Percentiles rank a stretch among this genome's conserved stretches.
Evolutionary conservation across 2,888 invertebrate genomes (phyloP).

Genomic region (Eubasilissa splendida): DNA sequence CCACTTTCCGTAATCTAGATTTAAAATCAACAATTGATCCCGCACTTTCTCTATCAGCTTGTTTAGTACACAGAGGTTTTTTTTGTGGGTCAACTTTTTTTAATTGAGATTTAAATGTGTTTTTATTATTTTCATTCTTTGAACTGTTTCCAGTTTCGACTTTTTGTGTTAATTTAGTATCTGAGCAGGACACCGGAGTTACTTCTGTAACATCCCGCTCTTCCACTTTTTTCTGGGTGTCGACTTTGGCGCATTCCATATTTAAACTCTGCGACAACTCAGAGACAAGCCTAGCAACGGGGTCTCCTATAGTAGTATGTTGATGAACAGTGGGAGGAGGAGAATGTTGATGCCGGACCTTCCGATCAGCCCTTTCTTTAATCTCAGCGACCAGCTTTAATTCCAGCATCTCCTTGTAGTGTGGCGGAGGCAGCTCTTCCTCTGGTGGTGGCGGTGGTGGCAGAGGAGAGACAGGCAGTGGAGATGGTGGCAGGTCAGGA

Average conservation of each 20-base stretch:
- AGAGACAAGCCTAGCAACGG: constrained; percentile 85
- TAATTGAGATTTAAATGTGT: constrained; percentile 78
- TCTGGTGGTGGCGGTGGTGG: constrained; percentile 60
- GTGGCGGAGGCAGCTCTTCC: constrained; percentile 61
- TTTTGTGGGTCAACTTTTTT: constrained; percentile 79
- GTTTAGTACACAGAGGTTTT: constrained; percentile 43
- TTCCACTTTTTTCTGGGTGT: constrained; percentile 47
- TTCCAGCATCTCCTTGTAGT: constrained; percentile 88
- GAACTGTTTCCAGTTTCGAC: constrained; percentile 61
- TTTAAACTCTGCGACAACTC: constrained; percentile 90
- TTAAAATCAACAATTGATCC: constrained; percentile 87
- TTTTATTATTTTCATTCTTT: constrained; percentile 63
- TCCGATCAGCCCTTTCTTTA: constrained; percentile 82
- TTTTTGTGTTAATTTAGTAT: constrained; percentile 66
- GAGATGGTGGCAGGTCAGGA: constrained; percentile 78
- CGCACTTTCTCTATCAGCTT: constrained; percentile 67
- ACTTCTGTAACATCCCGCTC: constrained; percentile 7
- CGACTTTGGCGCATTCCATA: constrained; percentile 67
- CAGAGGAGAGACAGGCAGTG: constrained; percentile 63
- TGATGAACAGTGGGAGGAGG: constrained; percentile 68
- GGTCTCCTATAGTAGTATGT: constrained; percentile 74
- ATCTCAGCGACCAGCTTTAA: constrained; percentile 87
- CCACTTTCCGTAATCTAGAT: constrained; percentile 86
- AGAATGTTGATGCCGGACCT: constrained; percentile 70
- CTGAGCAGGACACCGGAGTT: not conserved